Conservation (phyloP, 2,797 vertebrate species). For the Hapalemur alaotrensis region DNA sequence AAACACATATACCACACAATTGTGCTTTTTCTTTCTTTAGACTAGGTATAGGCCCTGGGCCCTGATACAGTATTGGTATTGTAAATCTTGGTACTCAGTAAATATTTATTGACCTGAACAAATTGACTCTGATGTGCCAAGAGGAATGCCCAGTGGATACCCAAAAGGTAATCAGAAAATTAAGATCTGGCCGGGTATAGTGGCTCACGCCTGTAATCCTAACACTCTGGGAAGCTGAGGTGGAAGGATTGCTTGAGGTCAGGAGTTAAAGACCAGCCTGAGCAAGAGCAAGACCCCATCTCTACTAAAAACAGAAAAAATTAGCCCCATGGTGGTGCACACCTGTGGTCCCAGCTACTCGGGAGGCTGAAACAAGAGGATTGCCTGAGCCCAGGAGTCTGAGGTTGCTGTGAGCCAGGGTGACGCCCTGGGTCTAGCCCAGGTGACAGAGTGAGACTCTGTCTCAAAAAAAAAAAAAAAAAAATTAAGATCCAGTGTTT, state of each 20-base stretch:
- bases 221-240: too few species aligned
- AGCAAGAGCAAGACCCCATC: too few species aligned
- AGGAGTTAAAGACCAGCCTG: too few species aligned
- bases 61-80: neutral
- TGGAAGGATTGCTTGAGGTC: too few species aligned
- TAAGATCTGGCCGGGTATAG: neutral
- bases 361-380: too few species aligned
- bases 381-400: neutral
- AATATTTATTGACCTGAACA: neutral
- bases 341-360: too few species aligned
- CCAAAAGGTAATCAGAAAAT: neutral
- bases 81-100: neutral
- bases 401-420: neutral
- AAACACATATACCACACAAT: neutral
- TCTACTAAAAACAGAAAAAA: too few species aligned
- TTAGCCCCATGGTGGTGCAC: too few species aligned
- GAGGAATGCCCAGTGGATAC: neutral
- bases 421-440: rapidly evolving
- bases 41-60: neutral
- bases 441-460: neutral
- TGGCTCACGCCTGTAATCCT: too few species aligned
- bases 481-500: neutral
- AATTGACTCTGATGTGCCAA: neutral
- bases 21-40: neutral
- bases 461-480: neutral